A percentile compares a stretch with the other conserved stretches of the same genome.
phyloP scores from a whole-genome alignment of 2,113 vertebrate species.

The Zonotrichia leucophrys region DNA sequence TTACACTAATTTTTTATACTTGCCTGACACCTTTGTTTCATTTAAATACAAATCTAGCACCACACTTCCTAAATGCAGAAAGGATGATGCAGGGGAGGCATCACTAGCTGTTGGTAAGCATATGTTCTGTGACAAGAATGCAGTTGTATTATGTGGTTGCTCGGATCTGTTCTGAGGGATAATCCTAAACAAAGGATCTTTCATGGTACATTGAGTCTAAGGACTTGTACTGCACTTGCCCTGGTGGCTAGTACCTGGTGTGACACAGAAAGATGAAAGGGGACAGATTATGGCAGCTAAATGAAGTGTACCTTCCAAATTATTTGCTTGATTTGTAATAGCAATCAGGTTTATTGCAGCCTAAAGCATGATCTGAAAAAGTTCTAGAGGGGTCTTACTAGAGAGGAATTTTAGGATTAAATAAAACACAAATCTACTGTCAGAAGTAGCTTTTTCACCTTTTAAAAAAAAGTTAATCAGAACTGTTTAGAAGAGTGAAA shows the following conservation, averaged over 20 bases:
- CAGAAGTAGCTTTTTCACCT: not conserved
- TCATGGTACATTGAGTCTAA: not conserved
- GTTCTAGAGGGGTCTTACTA: not conserved
- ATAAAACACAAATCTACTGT: not conserved
- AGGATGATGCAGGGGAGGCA: not conserved
- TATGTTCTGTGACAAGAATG: not conserved
- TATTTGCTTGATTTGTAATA: not conserved
- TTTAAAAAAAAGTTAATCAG: not conserved
- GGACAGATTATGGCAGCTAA: not conserved
- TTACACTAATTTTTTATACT: not conserved
- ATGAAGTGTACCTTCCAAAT: not conserved
- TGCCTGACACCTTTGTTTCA: not conserved
- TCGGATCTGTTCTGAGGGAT: not conserved
- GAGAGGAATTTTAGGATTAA: not conserved
- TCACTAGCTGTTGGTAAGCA: not conserved
- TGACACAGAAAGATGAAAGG: not conserved
- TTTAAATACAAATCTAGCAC: not conserved
- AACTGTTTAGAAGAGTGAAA: not conserved
- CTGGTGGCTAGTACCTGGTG: not conserved
- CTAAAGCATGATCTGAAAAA: not conserved
- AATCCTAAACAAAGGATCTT: not conserved
- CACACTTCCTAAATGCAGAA: not conserved
- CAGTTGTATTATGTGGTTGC: not conserved
- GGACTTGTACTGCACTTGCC: not conserved
- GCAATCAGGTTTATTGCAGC: not conserved